Evolutionary conservation across 2,888 invertebrate species (phyloP).

Genomic region (Herminia tarsipennalis): DNA sequence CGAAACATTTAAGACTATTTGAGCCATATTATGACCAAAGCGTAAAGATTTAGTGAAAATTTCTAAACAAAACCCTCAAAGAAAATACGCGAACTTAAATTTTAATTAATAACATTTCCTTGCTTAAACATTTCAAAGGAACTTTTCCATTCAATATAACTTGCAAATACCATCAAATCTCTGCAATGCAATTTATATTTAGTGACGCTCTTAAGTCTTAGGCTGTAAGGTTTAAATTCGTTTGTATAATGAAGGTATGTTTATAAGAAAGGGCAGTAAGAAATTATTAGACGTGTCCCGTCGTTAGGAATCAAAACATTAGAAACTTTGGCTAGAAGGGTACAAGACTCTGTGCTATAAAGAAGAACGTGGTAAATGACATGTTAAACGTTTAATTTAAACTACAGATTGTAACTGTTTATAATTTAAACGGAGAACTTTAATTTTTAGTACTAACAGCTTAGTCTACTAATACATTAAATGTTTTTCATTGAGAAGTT

Average conservation of each 20-base stretch:
- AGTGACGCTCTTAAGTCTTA: slow-evolving; percentile 24
- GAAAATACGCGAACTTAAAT: slow-evolving; percentile 44
- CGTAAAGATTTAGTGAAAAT: too few species aligned
- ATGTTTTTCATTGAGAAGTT: too few species aligned
- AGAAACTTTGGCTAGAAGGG: slow-evolving; percentile 52
- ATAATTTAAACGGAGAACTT: neutral
- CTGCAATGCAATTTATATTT: slow-evolving; percentile 4
- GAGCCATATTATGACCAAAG: too few species aligned
- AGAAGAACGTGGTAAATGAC: slow-evolving; percentile 45
- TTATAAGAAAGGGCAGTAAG: slow-evolving; percentile 43
- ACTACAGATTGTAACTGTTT: neutral
- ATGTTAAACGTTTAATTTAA: slow-evolving; percentile 7
- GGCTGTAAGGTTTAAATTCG: slow-evolving; percentile 18
- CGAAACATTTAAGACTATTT: too few species aligned
- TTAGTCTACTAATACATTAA: too few species aligned
- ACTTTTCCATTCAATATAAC: slow-evolving; percentile 64
- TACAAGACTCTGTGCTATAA: slow-evolving; percentile 27
- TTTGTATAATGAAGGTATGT: slow-evolving; percentile 13
- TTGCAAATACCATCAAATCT: slow-evolving; percentile 57
- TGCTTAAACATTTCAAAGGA: slow-evolving; percentile 47
- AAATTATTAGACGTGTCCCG: slow-evolving; percentile 76
- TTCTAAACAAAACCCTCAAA: slow-evolving; percentile 3
- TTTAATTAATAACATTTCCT: slow-evolving; percentile 64
- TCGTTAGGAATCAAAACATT: slow-evolving; percentile 81
- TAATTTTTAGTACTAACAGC: too few species aligned